Evolutionary conservation across 2,797 vertebrate genomes (phyloP).

Genomic region (Lutjanus campechanus): DNA sequence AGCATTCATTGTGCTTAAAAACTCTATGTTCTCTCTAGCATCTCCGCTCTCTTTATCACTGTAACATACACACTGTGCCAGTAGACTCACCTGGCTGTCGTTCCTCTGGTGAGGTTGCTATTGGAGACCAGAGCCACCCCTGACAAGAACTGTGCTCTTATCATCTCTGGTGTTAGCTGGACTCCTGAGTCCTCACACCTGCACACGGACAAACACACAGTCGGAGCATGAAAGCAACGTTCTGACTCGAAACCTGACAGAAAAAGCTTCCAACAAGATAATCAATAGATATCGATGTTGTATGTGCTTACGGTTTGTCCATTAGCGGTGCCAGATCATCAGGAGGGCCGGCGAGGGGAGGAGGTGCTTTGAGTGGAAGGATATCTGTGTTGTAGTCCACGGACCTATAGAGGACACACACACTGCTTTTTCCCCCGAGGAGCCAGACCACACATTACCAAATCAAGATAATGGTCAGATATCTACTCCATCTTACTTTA

Average conservation of each 20-base stretch:
- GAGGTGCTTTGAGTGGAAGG: slow-evolving; percentile 73
- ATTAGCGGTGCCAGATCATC: slow-evolving; percentile 57
- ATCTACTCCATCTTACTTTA: slow-evolving; percentile 32
- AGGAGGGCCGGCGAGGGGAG: slow-evolving; percentile 65
- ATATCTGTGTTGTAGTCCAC: slow-evolving; percentile 71
- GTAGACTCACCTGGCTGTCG: slow-evolving; percentile 38
- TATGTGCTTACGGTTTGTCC: slow-evolving; percentile 71
- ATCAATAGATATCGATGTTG: slow-evolving; percentile 3
- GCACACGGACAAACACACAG: slow-evolving; percentile 21
- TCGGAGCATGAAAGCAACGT: slow-evolving; percentile 1
- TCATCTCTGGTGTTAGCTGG: slow-evolving; percentile 81
- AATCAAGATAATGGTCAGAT: slow-evolving; percentile 39
- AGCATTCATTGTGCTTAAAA: neutral
- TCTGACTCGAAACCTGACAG: neutral
- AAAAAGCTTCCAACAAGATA: neutral
- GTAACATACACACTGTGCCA: neutral
- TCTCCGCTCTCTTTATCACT: neutral
- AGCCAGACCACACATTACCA: slow-evolving; percentile 33
- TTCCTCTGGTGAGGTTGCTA: slow-evolving; percentile 31
- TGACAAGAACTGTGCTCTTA: slow-evolving; percentile 77
- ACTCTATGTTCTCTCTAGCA: neutral
- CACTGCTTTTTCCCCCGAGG: slow-evolving; percentile 28
- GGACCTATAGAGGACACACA: slow-evolving; percentile 71
- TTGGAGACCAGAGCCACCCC: slow-evolving; percentile 42
- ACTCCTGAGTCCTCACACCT: slow-evolving; percentile 67